These are phyloP conservation scores for Solea solea DNA, from an alignment of 2,113 vertebrate species.

Conservation along the genomic window DNA sequence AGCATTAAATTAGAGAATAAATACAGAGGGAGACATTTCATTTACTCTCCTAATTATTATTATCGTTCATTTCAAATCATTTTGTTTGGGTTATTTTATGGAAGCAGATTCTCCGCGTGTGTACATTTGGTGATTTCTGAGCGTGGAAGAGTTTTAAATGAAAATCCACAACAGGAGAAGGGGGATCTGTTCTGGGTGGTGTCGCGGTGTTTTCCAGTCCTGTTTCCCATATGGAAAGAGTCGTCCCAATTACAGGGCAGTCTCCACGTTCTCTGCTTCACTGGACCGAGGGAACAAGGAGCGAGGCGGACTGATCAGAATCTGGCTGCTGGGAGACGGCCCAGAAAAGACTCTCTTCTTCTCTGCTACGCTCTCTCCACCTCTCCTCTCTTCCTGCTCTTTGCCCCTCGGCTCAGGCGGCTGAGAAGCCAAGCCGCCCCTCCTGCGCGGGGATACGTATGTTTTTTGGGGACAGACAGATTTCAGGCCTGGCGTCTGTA, in stretches of 20 bases:
- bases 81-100: neutral
- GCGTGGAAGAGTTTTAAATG: neutral
- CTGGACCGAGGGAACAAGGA: constrained; percentile 56
- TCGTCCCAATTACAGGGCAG: constrained; percentile 63
- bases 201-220: constrained; percentile 5
- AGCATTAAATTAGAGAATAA: constrained; percentile 14
- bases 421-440: constrained; percentile 52
- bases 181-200: neutral
- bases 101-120: constrained; percentile 27
- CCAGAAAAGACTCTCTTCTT: constrained; percentile 36
- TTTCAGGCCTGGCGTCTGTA: constrained; percentile 68
- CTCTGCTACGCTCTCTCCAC: constrained; percentile 25
- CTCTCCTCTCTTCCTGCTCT: constrained; percentile 41
- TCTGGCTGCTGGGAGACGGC: constrained; percentile 53
- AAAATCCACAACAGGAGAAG: neutral
- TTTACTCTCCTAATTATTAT: constrained; percentile 17
- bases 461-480: constrained; percentile 66
- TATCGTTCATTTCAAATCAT: constrained; percentile 12
- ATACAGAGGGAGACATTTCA: constrained; percentile 14
- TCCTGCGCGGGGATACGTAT: constrained; percentile 57
- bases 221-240: constrained; percentile 46
- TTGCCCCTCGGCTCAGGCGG: constrained; percentile 54
- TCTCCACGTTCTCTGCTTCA: constrained; percentile 57
- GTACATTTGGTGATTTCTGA: constrained; percentile 24
- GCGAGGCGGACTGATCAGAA: constrained; percentile 48